Conservation (phyloP, 1,140 invertebrate species). For the Scaptomyza hsui region DNA sequence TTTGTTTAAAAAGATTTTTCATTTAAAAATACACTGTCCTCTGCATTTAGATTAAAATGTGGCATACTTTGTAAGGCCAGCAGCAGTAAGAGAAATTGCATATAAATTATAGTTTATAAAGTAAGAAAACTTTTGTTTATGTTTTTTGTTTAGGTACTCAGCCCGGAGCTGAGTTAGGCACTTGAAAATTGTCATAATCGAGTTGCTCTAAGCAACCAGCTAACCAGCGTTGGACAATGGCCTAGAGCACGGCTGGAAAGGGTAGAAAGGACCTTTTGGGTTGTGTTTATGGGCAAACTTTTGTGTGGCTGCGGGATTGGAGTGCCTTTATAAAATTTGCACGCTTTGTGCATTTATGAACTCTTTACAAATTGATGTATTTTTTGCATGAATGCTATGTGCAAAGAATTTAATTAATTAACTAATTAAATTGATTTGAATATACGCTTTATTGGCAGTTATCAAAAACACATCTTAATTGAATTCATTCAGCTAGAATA, state of each 20-base stretch:
- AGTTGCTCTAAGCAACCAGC: constrained; percentile 20
- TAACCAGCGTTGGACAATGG: background rate
- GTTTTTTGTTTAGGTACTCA: constrained; percentile 1
- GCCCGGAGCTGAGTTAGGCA: constrained; percentile 5
- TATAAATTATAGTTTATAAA: constrained; percentile 36
- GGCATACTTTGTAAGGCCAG: constrained; percentile 29
- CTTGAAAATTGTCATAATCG: constrained; percentile 37
- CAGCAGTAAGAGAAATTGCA: constrained; percentile 31
- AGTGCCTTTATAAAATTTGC: constrained; percentile 16
- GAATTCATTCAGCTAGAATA: too few species aligned
- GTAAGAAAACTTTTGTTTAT: constrained; percentile 17
- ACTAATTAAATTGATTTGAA: background rate
- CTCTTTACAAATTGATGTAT: background rate
- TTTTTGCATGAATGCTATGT: background rate
- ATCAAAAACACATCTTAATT: background rate
- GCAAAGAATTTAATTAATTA: background rate
- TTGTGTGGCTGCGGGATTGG: constrained; percentile 10
- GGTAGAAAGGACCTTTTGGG: background rate
- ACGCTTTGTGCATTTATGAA: background rate
- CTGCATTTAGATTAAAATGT: constrained; percentile 28
- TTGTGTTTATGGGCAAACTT: constrained; percentile 30
- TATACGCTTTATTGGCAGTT: background rate
- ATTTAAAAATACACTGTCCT: background rate
- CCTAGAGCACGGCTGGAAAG: background rate
- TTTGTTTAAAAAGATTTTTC: constrained; percentile 22